Percentiles rank a stretch among this genome's conserved stretches.
Evolutionary conservation across 2,888 invertebrate genomes (phyloP).

Genomic region (Sesamia inferens): DNA sequence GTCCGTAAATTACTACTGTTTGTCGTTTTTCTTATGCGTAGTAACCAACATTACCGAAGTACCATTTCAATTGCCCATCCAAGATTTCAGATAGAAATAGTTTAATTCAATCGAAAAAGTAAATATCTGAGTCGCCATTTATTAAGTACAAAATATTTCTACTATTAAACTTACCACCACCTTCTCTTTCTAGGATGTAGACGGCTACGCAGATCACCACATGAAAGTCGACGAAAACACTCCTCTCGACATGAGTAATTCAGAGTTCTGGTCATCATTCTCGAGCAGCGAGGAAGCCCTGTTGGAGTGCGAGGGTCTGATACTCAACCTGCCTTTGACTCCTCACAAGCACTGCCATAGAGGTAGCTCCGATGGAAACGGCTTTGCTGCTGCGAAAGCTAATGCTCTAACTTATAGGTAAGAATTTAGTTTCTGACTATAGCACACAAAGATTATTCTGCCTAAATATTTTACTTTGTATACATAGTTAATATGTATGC

Average conservation of each 20-base stretch:
- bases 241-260: conserved; percentile 92
- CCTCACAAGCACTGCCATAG: conserved; percentile 90
- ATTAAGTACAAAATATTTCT: background rate
- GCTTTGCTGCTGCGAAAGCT: conserved; percentile 86
- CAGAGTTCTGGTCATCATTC: conserved; percentile 95
- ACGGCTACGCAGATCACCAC: conserved; percentile 92
- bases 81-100: too few relatives aligned
- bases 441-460: too few relatives aligned
- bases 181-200: conserved; percentile 85
- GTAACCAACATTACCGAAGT: too few relatives aligned
- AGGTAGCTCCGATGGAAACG: conserved; percentile 80
- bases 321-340: conserved; percentile 92
- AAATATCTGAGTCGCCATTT: too few relatives aligned
- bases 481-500: too few relatives aligned
- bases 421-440: background rate
- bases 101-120: background rate
- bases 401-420: conserved; percentile 93
- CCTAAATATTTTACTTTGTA: too few relatives aligned
- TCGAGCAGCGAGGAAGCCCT: conserved; percentile 95
- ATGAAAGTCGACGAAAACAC: conserved; percentile 91
- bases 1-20: too few relatives aligned
- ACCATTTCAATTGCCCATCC: too few relatives aligned
- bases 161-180: background rate
- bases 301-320: conserved; percentile 93
- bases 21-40: too few relatives aligned